Conservation (phyloP, 2,797 vertebrate genomes). For the Australoheros facetus region DNA sequence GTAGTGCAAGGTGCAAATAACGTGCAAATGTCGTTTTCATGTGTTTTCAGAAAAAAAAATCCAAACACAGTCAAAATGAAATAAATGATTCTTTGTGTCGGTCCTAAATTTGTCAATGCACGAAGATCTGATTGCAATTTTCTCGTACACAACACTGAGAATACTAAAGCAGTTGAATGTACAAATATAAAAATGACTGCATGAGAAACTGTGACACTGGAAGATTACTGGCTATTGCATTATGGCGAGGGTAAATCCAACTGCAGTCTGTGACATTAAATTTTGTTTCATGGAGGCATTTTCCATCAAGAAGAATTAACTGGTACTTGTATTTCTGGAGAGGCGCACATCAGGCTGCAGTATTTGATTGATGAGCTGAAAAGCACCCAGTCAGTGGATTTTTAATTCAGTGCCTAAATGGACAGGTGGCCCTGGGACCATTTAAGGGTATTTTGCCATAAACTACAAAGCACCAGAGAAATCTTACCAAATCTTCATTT, state of each 20-base stretch:
- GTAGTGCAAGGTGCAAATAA: not conserved
- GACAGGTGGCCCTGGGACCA: not conserved
- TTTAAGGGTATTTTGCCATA: rapidly evolving
- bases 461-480: not conserved
- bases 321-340: not conserved
- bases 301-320: not conserved
- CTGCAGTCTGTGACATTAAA: not conserved
- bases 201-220: no score
- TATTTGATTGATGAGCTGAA: not conserved
- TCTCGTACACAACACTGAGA: not conserved
- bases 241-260: not conserved
- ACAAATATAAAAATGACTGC: not conserved
- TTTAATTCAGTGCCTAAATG: not conserved
- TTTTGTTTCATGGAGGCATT: not conserved
- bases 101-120: not conserved
- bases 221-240: not conserved
- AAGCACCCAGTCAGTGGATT: not conserved
- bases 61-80: not conserved
- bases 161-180: not conserved
- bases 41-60: not conserved
- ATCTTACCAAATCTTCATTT: not conserved
- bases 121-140: not conserved
- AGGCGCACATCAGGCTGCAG: not conserved
- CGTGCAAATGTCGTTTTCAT: not conserved
- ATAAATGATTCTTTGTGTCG: not conserved